Base-by-base conservation (phyloP, 2,113 vertebrate species). In the Turdus rufiventris region DNA sequence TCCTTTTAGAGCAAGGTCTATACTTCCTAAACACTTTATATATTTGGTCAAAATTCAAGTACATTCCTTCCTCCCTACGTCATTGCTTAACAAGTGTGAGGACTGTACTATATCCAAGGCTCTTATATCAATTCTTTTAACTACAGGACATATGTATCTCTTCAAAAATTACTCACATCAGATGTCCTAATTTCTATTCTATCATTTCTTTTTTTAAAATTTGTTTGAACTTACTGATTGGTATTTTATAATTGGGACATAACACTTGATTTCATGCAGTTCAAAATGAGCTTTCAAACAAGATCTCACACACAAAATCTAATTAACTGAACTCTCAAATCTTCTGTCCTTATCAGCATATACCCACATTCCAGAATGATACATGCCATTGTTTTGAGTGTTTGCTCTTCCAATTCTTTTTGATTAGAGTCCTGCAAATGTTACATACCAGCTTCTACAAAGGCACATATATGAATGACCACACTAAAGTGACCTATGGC, bases 11-110 rank as follows among this genome's bases (percentile, higher is more conserved):
- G 28, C 16, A 65, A 89, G 23, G 19, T 43, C 81, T 88, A 33
- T 45, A 68, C 23, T 89, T 93, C 66, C 74, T 82, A 68, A 94
- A 91, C 48, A 63, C 65, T 81, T 91, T 6, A 82, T 72, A 25
- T 75, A 78, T 93, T 72, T 88, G 66, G 58, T 94, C 45, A 95
- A 88, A 96, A 95, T 75, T 94, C 81, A 93, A 94, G 85, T 83
- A 88, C 88, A 82, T 95, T 93, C 66, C 36, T 94, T 96, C 31
- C 28, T 88, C 33, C 25, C 45, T 85, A 40, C 0, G 2, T 85
- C 73, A 88, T 24, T 85, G 58, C 58, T 87, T 94, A 91, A 26
- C 33, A 89, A 87, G 65, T 21, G 33, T 33, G 43, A 95, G 43
- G 57, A 67, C 47, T 85, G 57, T 53, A 75, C n/a, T 87, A 38